A percentile compares a stretch with the other conserved stretches of the same genome.
Conservation (phyloP, 2,113 vertebrate genomes). For the Phrynosoma platyrhinos region DNA sequence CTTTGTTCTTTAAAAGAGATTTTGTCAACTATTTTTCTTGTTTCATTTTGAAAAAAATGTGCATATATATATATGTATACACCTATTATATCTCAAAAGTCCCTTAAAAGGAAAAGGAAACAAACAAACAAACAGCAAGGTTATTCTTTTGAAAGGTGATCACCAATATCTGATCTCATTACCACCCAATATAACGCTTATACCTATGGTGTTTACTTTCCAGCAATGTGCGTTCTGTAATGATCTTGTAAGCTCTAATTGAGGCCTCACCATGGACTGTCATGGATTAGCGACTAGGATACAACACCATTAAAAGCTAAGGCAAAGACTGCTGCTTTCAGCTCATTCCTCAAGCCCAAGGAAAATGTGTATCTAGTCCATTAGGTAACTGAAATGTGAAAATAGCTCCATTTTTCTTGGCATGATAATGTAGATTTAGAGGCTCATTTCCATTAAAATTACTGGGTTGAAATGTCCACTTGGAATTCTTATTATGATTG, state of each 20-base stretch:
- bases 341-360: conserved; percentile 70
- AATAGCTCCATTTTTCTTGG: conserved; percentile 74
- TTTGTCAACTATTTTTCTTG: neutral
- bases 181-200: neutral
- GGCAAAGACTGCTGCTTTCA: conserved; percentile 63
- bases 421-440: conserved; percentile 70
- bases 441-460: conserved; percentile 77
- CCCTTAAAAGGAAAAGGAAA: neutral
- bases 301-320: conserved; percentile 58
- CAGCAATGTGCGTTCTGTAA: neutral
- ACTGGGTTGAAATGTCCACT: conserved; percentile 68
- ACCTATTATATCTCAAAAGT: neutral
- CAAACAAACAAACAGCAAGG: neutral
- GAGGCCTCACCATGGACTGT: conserved; percentile 32
- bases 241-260: neutral
- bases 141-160: neutral
- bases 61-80: no score
- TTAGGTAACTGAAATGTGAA: conserved; percentile 74
- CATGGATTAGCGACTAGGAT: conserved; percentile 45
- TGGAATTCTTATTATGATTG: conserved; percentile 70
- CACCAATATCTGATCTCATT: neutral
- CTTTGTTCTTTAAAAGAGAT: neutral
- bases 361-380: conserved; percentile 70
- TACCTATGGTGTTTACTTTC: neutral
- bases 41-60: neutral